phyloP scores from a whole-genome alignment of 1,140 invertebrate species.

The Leguminivora glycinivorella region DNA sequence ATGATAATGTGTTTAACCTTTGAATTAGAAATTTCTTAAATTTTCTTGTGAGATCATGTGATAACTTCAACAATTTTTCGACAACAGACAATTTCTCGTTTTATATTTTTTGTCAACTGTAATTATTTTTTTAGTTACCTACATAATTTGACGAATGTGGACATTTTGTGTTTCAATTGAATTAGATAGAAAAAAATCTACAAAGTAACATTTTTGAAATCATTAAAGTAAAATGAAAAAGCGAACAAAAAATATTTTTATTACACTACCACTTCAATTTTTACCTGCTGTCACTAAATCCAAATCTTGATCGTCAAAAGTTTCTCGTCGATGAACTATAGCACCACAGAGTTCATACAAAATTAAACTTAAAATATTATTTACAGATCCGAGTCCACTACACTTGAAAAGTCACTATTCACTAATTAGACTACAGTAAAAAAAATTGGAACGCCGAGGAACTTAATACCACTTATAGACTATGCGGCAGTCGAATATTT shows the following conservation, averaged over 20 bases:
- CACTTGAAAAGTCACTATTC: conserved; percentile 53
- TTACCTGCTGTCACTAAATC: conserved; percentile 25
- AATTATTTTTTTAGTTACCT: too few species aligned
- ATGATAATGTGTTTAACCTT: too few species aligned
- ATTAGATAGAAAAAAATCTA: too few species aligned
- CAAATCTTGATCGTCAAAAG: conserved; percentile 28
- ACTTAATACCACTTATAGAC: conserved; percentile 78
- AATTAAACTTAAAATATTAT: conserved; percentile 17
- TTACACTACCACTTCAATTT: background rate
- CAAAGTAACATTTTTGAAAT: background rate
- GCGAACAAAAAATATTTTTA: background rate
- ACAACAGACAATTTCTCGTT: too few species aligned
- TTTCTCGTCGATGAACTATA: conserved; percentile 16
- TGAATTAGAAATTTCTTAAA: too few species aligned
- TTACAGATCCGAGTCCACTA: conserved; percentile 44
- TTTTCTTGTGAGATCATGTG: too few species aligned
- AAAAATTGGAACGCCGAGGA: conserved; percentile 69
- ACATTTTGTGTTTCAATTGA: too few species aligned
- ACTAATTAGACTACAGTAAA: conserved; percentile 52
- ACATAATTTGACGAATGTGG: too few species aligned
- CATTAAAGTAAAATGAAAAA: background rate
- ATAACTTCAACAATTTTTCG: too few species aligned
- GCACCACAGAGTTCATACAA: conserved; percentile 24
- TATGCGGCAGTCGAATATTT: conserved; percentile 78
- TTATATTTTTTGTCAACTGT: too few species aligned